A percentile compares a stretch with the other conserved stretches of the same genome.
phyloP scores from a whole-genome alignment of 2,113 vertebrate genomes.

The Hypomesus transpacificus region DNA sequence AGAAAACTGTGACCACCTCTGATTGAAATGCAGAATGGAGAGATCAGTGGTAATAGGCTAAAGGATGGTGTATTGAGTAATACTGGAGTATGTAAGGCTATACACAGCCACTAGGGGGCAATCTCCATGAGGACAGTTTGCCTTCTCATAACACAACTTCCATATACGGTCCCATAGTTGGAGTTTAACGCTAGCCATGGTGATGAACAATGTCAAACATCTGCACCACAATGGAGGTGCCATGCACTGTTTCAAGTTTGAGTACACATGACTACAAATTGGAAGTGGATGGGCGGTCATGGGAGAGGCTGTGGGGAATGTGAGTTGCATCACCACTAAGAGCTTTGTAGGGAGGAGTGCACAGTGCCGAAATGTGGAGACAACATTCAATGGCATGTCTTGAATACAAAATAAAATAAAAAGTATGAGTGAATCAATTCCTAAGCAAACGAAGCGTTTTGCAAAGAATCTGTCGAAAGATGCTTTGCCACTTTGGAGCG shows the following conservation, averaged over 20 bases:
- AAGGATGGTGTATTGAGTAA: slow-evolving; percentile 1
- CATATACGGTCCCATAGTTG: too few species aligned
- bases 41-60: slow-evolving; percentile 7
- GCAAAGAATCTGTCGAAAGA: slow-evolving; percentile 5
- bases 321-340: too few species aligned
- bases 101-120: slow-evolving; percentile 3
- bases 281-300: too few species aligned
- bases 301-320: too few species aligned
- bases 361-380: not conserved
- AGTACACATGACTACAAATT: too few species aligned
- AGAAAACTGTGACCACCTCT: too few species aligned
- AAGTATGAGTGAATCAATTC: too few species aligned
- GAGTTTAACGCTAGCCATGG: too few species aligned
- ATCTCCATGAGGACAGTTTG: not conserved
- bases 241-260: too few species aligned
- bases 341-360: too few species aligned
- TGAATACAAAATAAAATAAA: not conserved
- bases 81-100: slow-evolving; percentile 5
- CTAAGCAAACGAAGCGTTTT: not conserved
- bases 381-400: slow-evolving; percentile 35
- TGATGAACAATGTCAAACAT: too few species aligned
- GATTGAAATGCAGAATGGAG: not conserved
- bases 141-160: not conserved
- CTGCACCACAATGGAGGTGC: too few species aligned
- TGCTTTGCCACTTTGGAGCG: slow-evolving; percentile 38